These are phyloP conservation scores for Poeciliopsis retropinna DNA, from an alignment of 2,113 vertebrate genomes.

Conservation along the genomic window DNA sequence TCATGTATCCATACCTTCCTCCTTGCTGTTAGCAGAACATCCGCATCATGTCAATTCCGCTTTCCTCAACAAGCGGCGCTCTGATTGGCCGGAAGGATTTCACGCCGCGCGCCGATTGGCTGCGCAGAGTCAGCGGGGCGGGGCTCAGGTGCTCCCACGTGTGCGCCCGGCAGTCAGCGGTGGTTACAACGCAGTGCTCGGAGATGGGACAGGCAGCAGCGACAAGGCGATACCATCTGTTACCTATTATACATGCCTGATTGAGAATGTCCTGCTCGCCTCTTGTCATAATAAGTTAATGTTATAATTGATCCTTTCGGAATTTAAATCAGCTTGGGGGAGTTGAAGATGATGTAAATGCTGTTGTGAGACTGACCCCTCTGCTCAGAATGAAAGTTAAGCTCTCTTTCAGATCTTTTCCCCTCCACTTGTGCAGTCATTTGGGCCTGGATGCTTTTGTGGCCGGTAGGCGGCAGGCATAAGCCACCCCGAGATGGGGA, in stretches of 20 bases:
- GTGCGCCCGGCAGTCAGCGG: slow-evolving; percentile 7
- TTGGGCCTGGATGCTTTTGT: neutral
- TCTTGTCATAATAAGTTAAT: slow-evolving; percentile 47
- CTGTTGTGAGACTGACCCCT: slow-evolving; percentile 6
- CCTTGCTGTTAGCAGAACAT: slow-evolving; percentile 52
- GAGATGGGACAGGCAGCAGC: slow-evolving; percentile 15
- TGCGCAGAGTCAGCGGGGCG: neutral
- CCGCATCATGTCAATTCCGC: neutral
- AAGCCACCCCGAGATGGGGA: slow-evolving; percentile 38
- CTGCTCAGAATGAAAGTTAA: neutral
- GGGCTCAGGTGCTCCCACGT: slow-evolving; percentile 19
- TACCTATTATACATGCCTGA: slow-evolving; percentile 42
- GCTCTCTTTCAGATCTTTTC: neutral
- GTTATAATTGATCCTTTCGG: slow-evolving; percentile 24
- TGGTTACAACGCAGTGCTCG: slow-evolving; percentile 8
- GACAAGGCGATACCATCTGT: slow-evolving; percentile 44
- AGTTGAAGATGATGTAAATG: slow-evolving; percentile 8
- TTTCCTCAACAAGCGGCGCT: slow-evolving; percentile 36
- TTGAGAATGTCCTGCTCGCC: slow-evolving; percentile 36
- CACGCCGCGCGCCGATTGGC: slow-evolving; percentile 38
- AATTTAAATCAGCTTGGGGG: slow-evolving; percentile 9
- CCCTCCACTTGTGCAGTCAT: slow-evolving; percentile 7
- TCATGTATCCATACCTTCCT: slow-evolving; percentile 57
- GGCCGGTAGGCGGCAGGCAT: slow-evolving; percentile 64
- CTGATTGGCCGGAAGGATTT: slow-evolving; percentile 50